Conservation (phyloP, 2,888 invertebrate species). For the Andrena dorsata region DNA sequence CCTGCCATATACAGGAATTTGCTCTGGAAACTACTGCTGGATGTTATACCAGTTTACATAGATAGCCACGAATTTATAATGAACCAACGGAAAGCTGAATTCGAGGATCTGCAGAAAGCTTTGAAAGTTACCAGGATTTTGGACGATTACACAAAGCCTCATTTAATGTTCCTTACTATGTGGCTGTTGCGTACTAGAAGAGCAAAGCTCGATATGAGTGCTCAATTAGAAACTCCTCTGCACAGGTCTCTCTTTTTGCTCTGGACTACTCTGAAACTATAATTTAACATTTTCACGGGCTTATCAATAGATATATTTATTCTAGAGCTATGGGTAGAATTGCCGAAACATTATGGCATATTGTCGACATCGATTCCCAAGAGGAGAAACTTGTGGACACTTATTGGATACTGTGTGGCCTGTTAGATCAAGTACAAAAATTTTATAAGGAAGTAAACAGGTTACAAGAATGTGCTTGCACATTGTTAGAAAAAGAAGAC, state of each 20-base stretch:
- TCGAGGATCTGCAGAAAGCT: constrained; percentile 90
- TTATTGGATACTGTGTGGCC: constrained; percentile 93
- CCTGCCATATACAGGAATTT: constrained; percentile 92
- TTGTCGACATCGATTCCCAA: constrained; percentile 88
- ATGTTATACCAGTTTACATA: constrained; percentile 91
- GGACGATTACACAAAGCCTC: constrained; percentile 88
- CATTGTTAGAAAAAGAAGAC: constrained; percentile 92
- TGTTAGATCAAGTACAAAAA: constrained; percentile 89
- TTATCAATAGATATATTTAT: constrained; percentile 26
- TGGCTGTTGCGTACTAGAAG: constrained; percentile 92
- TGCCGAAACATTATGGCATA: constrained; percentile 89
- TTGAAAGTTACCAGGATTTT: constrained; percentile 89
- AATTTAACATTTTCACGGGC: background rate
- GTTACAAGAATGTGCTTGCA: constrained; percentile 89
- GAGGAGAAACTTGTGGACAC: constrained; percentile 87
- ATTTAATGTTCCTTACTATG: constrained; percentile 91
- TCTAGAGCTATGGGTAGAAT: constrained; percentile 82
- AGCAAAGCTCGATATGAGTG: constrained; percentile 85
- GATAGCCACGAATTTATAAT: constrained; percentile 92
- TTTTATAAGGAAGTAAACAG: constrained; percentile 89
- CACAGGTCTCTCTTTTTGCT: constrained; percentile 74
- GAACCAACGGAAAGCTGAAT: constrained; percentile 91
- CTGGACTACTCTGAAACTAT: background rate
- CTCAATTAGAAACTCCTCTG: constrained; percentile 80
- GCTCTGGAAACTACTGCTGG: constrained; percentile 94